phyloP scores from a whole-genome alignment of 30 jellyfish, hydroid and myxozoan genomes.

The Turritopsis rubra region DNA sequence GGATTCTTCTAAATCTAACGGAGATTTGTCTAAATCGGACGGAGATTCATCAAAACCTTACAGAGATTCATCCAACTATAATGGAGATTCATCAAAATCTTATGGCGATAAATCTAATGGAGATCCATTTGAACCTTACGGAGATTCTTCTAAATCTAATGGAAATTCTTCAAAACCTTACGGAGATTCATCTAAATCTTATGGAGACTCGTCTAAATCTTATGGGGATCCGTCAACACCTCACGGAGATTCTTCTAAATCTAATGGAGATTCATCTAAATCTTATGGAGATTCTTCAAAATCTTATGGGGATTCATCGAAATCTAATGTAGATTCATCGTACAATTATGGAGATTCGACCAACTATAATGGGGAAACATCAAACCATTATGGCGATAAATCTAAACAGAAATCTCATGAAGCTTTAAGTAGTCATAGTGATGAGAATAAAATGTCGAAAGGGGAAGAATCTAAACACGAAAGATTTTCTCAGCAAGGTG shows the following conservation, averaged over 20 bases:
- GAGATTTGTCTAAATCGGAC: neutral
- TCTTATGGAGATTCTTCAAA: neutral
- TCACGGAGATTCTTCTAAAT: neutral
- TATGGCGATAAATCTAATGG: neutral
- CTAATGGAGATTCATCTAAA: neutral
- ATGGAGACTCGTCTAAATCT: neutral
- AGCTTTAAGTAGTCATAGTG: neutral
- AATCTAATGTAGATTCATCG: neutral
- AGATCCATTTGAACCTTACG: neutral
- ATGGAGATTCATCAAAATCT: neutral
- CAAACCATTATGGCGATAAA: too few species aligned
- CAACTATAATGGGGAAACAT: neutral
- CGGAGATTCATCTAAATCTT: neutral
- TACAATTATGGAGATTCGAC: neutral
- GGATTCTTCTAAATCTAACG: neutral
- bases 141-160: neutral
- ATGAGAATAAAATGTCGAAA: slow-evolving; percentile 2
- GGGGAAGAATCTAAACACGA: slow-evolving; percentile 1
- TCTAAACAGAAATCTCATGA: neutral
- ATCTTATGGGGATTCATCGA: neutral
- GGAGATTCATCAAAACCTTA: neutral
- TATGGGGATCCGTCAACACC: neutral
- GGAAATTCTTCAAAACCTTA: neutral
- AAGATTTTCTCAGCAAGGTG: slow-evolving; percentile 16
- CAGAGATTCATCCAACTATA: neutral